phyloP scores from a whole-genome alignment of 2,888 invertebrate genomes.

The Ichneumoninae sp. region DNA sequence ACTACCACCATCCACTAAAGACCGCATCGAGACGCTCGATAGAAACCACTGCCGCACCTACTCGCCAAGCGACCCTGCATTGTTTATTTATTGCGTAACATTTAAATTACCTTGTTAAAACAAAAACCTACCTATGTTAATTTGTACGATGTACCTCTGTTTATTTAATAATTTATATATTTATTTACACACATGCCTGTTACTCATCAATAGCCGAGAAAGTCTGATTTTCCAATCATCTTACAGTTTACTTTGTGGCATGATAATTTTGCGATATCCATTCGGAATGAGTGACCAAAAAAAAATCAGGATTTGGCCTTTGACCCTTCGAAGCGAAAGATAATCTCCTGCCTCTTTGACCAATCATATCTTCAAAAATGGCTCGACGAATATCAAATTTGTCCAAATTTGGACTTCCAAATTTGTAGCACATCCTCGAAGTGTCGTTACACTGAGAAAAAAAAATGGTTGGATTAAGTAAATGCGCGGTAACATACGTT shows the following conservation, averaged over 20 bases:
- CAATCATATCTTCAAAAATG: not conserved
- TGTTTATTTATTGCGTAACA: conserved; percentile 28
- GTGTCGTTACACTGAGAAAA: no score
- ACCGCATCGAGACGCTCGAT: conserved; percentile 45
- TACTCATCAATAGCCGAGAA: not conserved
- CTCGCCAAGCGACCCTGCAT: conserved; percentile 36
- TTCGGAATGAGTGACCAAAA: not conserved
- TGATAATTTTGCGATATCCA: not conserved
- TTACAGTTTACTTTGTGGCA: not conserved
- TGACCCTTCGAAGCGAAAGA: conserved; percentile 1
- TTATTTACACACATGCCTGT: conserved; percentile 1
- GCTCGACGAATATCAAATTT: not conserved
- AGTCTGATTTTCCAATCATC: not conserved
- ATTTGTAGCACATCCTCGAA: not conserved
- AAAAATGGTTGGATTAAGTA: no score
- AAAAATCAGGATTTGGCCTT: not conserved
- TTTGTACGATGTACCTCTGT: not conserved
- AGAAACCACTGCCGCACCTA: conserved; percentile 40
- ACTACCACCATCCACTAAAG: conserved; percentile 43
- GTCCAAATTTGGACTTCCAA: not conserved
- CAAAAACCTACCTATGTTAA: conserved; percentile 1
- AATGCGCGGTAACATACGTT: no score
- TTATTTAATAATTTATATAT: not conserved
- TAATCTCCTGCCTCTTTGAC: not conserved
- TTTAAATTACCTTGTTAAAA: not conserved